Percentiles rank a stretch among this genome's conserved stretches.
Evolutionary conservation across 2,113 vertebrate genomes (phyloP).

Genomic region (Semnornis frantzii): DNA sequence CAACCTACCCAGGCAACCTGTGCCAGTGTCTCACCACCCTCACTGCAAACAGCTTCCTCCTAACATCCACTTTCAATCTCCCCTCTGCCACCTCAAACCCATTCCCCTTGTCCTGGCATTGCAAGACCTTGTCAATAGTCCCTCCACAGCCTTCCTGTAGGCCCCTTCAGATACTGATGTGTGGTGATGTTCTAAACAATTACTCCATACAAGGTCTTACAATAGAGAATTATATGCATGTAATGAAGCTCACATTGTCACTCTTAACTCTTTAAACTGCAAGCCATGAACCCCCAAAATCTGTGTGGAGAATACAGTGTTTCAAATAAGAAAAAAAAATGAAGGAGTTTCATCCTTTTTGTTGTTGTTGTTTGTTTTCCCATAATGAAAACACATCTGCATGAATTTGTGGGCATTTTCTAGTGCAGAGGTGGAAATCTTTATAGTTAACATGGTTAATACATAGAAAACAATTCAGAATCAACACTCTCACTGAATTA

Average conservation of each 20-base stretch:
- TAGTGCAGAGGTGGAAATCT: not conserved
- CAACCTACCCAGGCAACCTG: too few species aligned
- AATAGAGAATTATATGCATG: not conserved
- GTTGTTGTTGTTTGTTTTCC: not conserved
- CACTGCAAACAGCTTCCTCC: too few species aligned
- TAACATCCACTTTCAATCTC: too few species aligned
- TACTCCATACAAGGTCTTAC: not conserved
- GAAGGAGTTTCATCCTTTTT: accelerated
- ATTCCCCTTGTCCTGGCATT: too few species aligned
- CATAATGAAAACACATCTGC: not conserved
- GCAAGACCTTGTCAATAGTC: too few species aligned
- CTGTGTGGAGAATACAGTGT: not conserved
- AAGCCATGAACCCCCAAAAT: not conserved
- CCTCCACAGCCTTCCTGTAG: too few species aligned
- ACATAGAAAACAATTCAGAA: not conserved
- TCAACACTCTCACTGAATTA: not conserved
- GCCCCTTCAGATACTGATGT: not conserved
- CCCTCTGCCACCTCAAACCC: too few species aligned
- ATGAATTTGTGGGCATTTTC: not conserved
- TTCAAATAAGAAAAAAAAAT: not conserved
- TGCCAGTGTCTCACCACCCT: too few species aligned
- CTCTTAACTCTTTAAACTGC: not conserved
- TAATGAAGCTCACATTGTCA: not conserved
- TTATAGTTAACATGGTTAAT: not conserved
- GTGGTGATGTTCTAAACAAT: not conserved